These are phyloP conservation scores for Poecilobothrus nobilitatus DNA, from an alignment of 2,888 invertebrate genomes.

Conservation along the genomic window DNA sequence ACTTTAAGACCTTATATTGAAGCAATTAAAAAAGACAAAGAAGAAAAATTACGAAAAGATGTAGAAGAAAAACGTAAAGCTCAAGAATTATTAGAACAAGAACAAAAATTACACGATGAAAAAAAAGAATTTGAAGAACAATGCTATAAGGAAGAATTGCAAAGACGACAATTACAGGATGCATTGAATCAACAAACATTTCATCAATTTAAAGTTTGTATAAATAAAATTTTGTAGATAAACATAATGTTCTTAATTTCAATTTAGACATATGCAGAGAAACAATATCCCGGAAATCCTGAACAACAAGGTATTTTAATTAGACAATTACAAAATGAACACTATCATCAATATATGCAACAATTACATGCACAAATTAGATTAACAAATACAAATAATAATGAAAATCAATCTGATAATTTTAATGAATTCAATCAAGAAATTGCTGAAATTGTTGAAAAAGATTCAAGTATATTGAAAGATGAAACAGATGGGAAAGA, in stretches of 20 bases:
- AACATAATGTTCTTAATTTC: background rate
- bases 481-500: background rate
- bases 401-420: conserved; percentile 8
- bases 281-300: conserved; percentile 78
- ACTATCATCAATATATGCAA: conserved; percentile 98
- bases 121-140: conserved; percentile 32
- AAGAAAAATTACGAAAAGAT: conserved; percentile 32
- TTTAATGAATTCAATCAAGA: conserved; percentile 18
- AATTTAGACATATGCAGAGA: conserved; percentile 71
- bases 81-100: conserved; percentile 43
- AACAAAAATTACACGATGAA: conserved; percentile 51
- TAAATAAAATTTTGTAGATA: conserved; percentile 13
- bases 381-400: background rate
- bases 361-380: conserved; percentile 57
- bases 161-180: conserved; percentile 75
- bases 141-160: conserved; percentile 36
- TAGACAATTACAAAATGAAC: conserved; percentile 93
- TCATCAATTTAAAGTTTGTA: conserved; percentile 61
- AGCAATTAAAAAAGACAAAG: conserved; percentile 77
- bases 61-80: conserved; percentile 30
- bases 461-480: conserved; percentile 22
- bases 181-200: conserved; percentile 93
- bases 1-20: conserved; percentile 84
- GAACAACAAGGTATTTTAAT: conserved; percentile 91
- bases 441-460: conserved; percentile 25